Evolutionary conservation across 2,113 vertebrate genomes (phyloP).

Genomic region (Grammomys dolichurus): DNA sequence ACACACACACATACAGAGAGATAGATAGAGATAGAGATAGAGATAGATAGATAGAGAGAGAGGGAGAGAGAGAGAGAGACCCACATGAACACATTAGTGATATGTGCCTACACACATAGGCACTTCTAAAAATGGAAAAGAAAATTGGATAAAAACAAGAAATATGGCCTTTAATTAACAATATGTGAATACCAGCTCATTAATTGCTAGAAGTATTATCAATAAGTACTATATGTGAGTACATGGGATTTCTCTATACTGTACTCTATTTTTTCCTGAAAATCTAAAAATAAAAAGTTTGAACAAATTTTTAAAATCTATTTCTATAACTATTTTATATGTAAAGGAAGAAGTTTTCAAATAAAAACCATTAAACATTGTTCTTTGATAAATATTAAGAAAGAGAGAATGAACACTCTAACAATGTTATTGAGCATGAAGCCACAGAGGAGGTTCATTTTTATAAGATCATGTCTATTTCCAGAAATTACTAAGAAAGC

Average conservation of each 20-base stretch:
- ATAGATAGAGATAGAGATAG: too few relatives aligned
- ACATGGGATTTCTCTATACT: neutral
- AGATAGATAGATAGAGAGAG: too few relatives aligned
- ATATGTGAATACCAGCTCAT: neutral
- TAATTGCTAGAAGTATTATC: neutral
- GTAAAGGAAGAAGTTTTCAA: neutral
- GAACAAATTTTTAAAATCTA: neutral
- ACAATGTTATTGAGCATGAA: neutral
- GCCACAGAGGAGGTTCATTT: neutral
- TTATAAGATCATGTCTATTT: slow-evolving; percentile 15
- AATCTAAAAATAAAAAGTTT: neutral
- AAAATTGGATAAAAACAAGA: neutral
- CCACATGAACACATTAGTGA: neutral
- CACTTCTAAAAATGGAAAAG: neutral
- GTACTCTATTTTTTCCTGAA: neutral
- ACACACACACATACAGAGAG: too few relatives aligned
- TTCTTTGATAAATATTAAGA: neutral
- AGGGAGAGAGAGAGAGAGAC: neutral
- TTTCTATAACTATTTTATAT: neutral
- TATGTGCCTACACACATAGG: neutral
- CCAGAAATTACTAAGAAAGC: slow-evolving; percentile 18
- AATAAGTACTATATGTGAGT: neutral
- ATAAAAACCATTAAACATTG: slow-evolving; percentile 4
- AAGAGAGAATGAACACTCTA: neutral
- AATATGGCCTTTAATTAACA: neutral